Conservation (phyloP, 2,888 invertebrate genomes). For the Trissolcus brochymenae region DNA sequence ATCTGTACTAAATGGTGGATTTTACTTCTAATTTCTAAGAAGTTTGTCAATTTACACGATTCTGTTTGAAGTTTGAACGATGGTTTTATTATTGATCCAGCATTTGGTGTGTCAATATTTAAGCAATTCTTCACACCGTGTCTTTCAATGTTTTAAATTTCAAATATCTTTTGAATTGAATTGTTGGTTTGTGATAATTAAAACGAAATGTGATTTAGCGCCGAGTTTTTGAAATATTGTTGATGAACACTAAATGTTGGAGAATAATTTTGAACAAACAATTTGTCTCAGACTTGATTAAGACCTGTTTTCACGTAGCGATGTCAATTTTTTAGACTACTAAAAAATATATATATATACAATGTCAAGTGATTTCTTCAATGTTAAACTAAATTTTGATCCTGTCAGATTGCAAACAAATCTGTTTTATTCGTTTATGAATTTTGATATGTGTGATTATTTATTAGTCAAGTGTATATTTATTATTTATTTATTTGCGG, state of each 20-base stretch:
- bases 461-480: background rate
- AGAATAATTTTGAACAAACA: too few species aligned
- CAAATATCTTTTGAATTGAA: too few species aligned
- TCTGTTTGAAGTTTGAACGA: background rate
- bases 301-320: slow-evolving; percentile 1
- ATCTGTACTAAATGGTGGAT: slow-evolving; percentile 18
- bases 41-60: background rate
- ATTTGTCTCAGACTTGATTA: too few species aligned
- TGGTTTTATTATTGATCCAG: background rate
- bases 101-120: slow-evolving; percentile 3
- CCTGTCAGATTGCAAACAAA: slow-evolving; percentile 13
- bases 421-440: slow-evolving; percentile 8
- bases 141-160: too few species aligned
- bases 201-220: too few species aligned
- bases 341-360: too few species aligned
- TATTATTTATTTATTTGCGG: slow-evolving; percentile 23
- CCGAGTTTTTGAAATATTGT: too few species aligned
- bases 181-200: too few species aligned
- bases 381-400: slow-evolving; percentile 7
- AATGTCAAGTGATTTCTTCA: slow-evolving; percentile 7
- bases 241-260: too few species aligned
- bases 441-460: slow-evolving; percentile 4
- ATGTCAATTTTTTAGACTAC: too few species aligned
- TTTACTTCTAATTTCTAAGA: slow-evolving; percentile 18
- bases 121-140: background rate